Conservation (phyloP, 2,888 invertebrate genomes). For the Xestia c-nigrum region DNA sequence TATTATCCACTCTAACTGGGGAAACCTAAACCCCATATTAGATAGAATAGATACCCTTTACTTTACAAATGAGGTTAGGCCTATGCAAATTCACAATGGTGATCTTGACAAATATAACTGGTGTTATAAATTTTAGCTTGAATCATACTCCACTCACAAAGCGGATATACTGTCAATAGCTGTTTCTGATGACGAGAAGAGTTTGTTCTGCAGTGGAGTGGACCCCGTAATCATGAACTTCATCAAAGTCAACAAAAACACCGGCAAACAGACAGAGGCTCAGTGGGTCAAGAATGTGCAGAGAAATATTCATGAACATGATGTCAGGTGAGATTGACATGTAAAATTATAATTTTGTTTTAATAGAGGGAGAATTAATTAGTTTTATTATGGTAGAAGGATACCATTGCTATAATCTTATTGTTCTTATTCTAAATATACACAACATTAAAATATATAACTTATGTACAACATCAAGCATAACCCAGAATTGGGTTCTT, state of each 20-base stretch:
- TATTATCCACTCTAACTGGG: too few species aligned
- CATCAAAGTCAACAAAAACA: constrained; percentile 91
- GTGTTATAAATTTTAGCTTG: constrained; percentile 86
- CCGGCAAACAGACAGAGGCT: constrained; percentile 87
- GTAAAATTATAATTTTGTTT: too few species aligned
- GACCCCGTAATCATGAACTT: constrained; percentile 95
- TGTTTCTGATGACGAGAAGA: constrained; percentile 92
- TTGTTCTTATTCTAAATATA: too few species aligned
- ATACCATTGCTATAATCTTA: too few species aligned
- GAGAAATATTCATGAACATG: constrained; percentile 95
- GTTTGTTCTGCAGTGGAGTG: constrained; percentile 95
- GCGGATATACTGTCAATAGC: constrained; percentile 95
- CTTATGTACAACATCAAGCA: too few species aligned
- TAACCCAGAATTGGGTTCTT: too few species aligned
- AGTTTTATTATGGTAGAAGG: too few species aligned
- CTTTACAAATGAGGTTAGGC: not conserved
- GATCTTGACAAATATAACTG: not conserved
- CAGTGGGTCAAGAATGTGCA: constrained; percentile 96
- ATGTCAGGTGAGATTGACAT: constrained; percentile 92
- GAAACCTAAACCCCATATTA: too few species aligned
- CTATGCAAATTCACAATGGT: not conserved
- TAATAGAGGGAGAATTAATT: too few species aligned
- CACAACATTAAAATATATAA: too few species aligned
- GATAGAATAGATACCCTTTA: not conserved
- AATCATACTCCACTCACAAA: constrained; percentile 94